Evolutionary conservation across 53 echinoderm and acorn worm genomes (phyloP).

Genomic region (Arbacia lixula): DNA sequence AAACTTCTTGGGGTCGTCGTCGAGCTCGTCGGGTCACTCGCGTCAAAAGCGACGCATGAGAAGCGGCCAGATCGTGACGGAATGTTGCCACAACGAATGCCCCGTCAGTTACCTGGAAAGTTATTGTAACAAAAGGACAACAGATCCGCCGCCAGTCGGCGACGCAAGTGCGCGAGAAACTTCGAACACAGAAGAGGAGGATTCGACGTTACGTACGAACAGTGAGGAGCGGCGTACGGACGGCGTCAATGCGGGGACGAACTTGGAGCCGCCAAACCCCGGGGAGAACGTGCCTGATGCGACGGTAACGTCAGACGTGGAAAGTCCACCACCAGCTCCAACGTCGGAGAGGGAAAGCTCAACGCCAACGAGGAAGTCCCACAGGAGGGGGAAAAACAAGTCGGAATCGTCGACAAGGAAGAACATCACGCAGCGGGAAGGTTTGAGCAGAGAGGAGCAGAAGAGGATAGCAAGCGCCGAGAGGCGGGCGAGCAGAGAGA

Average conservation of each 20-base stretch:
- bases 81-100: slow-evolving; percentile 77
- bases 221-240: slow-evolving; percentile 13
- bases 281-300: not conserved
- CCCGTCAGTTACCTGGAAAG: slow-evolving; percentile 70
- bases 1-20: slow-evolving; percentile 44
- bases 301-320: slow-evolving; percentile 12
- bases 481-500: slow-evolving; percentile 58
- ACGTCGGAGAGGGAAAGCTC: slow-evolving; percentile 34
- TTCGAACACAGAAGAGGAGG: not conserved
- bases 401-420: slow-evolving; percentile 25
- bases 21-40: slow-evolving; percentile 24
- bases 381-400: slow-evolving; percentile 10
- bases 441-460: slow-evolving; percentile 48
- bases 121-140: slow-evolving; percentile 71
- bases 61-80: slow-evolving; percentile 78
- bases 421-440: slow-evolving; percentile 16
- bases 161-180: slow-evolving; percentile 10
- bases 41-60: slow-evolving; percentile 58
- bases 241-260: slow-evolving; percentile 1
- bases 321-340: not conserved
- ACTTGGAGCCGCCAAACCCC: not conserved
- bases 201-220: not conserved
- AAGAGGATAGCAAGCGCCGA: slow-evolving; percentile 47
- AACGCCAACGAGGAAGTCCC: slow-evolving; percentile 38
- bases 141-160: not conserved